Evolutionary conservation across 2,797 vertebrate species (phyloP).

Genomic region (Sebastes goodei): DNA sequence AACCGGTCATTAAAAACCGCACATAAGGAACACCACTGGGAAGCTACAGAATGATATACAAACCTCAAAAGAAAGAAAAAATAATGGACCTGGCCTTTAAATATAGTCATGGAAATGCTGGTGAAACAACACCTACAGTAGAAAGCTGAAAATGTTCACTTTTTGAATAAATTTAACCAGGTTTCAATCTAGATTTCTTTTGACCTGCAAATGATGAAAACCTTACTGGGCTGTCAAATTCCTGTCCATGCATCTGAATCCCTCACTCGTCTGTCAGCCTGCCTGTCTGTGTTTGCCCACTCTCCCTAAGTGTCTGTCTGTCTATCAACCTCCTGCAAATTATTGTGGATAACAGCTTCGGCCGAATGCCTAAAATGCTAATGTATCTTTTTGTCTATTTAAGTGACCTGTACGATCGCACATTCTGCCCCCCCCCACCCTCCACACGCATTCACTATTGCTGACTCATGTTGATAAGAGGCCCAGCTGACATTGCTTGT

Average conservation of each 20-base stretch:
- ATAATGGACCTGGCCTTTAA: background rate
- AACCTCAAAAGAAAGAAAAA: too few species aligned
- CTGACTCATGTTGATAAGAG: slow-evolving; percentile 61
- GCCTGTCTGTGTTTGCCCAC: background rate
- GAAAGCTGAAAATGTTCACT: background rate
- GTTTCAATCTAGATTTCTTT: background rate
- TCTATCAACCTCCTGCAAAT: background rate
- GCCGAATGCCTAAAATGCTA: slow-evolving; percentile 19
- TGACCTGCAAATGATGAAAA: background rate
- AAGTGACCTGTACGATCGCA: slow-evolving; percentile 6
- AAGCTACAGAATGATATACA: too few species aligned
- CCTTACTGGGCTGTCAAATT: background rate
- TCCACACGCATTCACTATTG: slow-evolving; percentile 10
- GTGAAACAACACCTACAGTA: background rate
- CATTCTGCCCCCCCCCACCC: background rate
- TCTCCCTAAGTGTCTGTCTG: background rate
- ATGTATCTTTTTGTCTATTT: slow-evolving; percentile 18
- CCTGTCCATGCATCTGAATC: background rate
- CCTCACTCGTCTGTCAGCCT: background rate
- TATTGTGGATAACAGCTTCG: background rate
- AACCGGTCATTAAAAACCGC: background rate
- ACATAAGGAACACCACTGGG: background rate
- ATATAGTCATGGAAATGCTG: background rate
- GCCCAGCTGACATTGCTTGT: slow-evolving; percentile 62
- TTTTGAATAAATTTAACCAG: background rate